phyloP scores from a whole-genome alignment of 2,888 invertebrate species.

The Philereme vetulata region DNA sequence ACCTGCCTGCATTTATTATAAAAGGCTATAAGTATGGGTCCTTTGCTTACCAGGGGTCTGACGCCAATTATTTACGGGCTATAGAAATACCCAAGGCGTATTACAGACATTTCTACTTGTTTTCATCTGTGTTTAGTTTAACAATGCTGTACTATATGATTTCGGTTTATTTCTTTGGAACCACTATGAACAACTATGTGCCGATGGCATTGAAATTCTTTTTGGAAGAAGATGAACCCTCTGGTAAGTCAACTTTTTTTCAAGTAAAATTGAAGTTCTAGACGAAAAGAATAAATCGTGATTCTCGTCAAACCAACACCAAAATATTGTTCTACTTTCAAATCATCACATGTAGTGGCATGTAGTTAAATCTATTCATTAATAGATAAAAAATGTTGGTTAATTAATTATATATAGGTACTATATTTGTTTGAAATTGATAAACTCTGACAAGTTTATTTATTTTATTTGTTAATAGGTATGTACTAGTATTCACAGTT shows the following conservation, averaged over 20 bases:
- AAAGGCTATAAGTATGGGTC: slow-evolving; percentile 90
- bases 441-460: no score
- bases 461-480: no score
- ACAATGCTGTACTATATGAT: slow-evolving; percentile 74
- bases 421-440: no score
- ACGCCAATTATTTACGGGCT: slow-evolving; percentile 68
- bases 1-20: slow-evolving; percentile 86
- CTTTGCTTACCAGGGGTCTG: slow-evolving; percentile 83
- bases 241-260: slow-evolving; percentile 71
- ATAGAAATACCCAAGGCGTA: slow-evolving; percentile 91
- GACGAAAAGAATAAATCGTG: no score
- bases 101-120: slow-evolving; percentile 92
- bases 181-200: slow-evolving; percentile 76
- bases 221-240: slow-evolving; percentile 66
- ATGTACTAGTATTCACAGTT: no score
- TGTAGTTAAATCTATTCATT: no score
- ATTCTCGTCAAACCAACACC: neutral
- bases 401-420: no score
- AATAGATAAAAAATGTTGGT: no score
- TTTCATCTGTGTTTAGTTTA: slow-evolving; percentile 85
- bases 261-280: no score
- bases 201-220: slow-evolving; percentile 73
- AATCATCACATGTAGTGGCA: no score
- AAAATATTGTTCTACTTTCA: no score
- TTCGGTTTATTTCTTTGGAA: slow-evolving; percentile 75